A percentile compares a stretch with the other conserved stretches of the same genome.
Conservation (phyloP, 2,113 vertebrate species). For the Cinclus mexicanus region DNA sequence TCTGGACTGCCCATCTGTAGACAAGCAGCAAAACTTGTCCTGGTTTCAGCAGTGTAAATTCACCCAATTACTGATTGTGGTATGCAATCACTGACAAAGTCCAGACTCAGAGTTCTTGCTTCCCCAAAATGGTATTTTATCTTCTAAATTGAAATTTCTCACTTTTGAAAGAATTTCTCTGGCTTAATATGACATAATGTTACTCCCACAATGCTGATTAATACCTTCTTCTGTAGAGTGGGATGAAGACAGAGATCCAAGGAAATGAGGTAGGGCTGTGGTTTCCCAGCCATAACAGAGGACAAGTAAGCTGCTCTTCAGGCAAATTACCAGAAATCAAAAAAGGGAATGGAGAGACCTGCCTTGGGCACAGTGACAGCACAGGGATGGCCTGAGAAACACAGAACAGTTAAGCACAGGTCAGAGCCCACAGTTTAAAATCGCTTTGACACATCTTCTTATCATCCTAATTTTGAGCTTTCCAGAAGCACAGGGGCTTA, state of each 20-base stretch:
- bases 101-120: background rate
- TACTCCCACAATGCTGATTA: background rate
- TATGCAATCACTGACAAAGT: background rate
- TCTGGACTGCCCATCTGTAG: background rate
- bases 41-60: background rate
- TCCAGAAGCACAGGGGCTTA: background rate
- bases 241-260: background rate
- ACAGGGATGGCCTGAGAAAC: background rate
- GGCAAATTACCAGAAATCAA: background rate
- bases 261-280: background rate
- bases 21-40: background rate
- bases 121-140: background rate
- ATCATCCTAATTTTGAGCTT: background rate
- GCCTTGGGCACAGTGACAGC: background rate
- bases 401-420: background rate
- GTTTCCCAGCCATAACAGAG: background rate
- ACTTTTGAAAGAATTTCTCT: background rate
- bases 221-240: background rate
- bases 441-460: background rate
- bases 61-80: background rate
- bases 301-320: background rate
- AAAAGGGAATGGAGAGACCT: background rate
- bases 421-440: background rate
- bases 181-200: rapidly evolving
- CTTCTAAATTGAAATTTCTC: background rate